Conservation (phyloP, 2,113 vertebrate genomes). For the Chloebia gouldiae region DNA sequence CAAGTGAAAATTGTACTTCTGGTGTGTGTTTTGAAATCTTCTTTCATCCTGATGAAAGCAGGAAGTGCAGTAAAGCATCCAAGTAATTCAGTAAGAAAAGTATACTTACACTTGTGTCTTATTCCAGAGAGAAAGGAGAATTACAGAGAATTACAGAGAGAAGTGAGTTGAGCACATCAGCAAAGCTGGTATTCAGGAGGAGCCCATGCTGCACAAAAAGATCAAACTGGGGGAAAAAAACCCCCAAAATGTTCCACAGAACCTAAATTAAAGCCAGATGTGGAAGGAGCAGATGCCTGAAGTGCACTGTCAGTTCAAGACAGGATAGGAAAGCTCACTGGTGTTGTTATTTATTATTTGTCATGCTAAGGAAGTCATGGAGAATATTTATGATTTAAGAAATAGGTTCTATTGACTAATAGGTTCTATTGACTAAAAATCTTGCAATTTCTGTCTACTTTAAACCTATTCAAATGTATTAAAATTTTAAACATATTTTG, state of each 20-base stretch:
- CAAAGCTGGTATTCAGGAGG: not conserved
- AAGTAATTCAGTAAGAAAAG: not conserved
- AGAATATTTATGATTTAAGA: conserved; percentile 10
- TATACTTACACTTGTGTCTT: not conserved
- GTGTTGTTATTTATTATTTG: conserved; percentile 14
- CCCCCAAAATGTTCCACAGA: conserved; percentile 37
- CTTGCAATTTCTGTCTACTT: not conserved
- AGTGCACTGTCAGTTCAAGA: conserved; percentile 13
- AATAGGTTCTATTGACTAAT: not conserved
- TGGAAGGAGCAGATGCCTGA: conserved; percentile 36
- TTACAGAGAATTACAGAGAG: not conserved
- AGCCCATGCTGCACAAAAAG: conserved; percentile 65
- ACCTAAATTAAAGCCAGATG: conserved; percentile 74
- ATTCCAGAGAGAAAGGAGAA: not conserved
- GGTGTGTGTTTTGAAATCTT: not conserved
- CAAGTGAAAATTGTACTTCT: not conserved
- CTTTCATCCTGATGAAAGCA: not conserved
- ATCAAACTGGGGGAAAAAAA: conserved; percentile 41
- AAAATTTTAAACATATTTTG: not conserved
- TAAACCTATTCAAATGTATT: not conserved
- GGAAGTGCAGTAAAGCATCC: not conserved
- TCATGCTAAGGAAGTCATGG: not conserved
- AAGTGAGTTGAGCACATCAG: not conserved
- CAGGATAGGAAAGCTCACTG: conserved; percentile 37
- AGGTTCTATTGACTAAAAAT: not conserved